phyloP scores from a whole-genome alignment of 2,888 invertebrate species.

The Sclerodermus sp. region DNA sequence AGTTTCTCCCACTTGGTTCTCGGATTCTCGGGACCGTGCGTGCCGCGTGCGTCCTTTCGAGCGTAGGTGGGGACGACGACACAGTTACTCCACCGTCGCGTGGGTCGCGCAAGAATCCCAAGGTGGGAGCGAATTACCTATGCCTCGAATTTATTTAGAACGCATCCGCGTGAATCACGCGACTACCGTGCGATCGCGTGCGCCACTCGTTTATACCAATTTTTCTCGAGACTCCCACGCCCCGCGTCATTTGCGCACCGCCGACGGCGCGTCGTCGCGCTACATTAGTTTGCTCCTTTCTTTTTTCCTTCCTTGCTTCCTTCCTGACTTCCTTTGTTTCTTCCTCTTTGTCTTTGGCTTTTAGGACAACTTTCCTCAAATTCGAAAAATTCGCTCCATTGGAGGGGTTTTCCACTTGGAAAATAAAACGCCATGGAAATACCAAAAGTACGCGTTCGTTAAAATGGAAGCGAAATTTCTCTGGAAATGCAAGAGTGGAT shows the following conservation, averaged over 20 bases:
- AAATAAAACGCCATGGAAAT: background rate
- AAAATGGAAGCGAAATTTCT: too few species aligned
- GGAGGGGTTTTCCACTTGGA: background rate
- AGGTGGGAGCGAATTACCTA: background rate
- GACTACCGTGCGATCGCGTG: slow-evolving; percentile 19
- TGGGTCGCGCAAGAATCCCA: slow-evolving; percentile 18
- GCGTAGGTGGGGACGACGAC: slow-evolving; percentile 52
- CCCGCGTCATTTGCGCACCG: too few species aligned
- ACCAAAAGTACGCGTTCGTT: too few species aligned
- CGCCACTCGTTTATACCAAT: background rate
- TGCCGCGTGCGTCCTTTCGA: slow-evolving; percentile 57
- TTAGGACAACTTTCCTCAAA: background rate
- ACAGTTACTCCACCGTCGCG: slow-evolving; percentile 28
- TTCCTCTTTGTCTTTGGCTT: too few species aligned
- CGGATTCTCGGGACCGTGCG: slow-evolving; percentile 33
- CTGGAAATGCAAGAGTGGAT: too few species aligned
- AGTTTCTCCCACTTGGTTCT: slow-evolving; percentile 27
- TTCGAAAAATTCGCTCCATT: background rate
- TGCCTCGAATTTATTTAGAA: slow-evolving; percentile 38
- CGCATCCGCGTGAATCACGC: slow-evolving; percentile 37
- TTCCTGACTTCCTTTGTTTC: too few species aligned
- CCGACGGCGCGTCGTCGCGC: too few species aligned
- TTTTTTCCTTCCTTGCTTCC: too few species aligned
- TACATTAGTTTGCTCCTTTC: too few species aligned
- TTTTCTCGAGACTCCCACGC: slow-evolving; percentile 27